Percentiles rank a stretch among this genome's conserved stretches.
phyloP scores from a whole-genome alignment of 2,797 vertebrate species.

The Otolemur crassicaudatus region DNA sequence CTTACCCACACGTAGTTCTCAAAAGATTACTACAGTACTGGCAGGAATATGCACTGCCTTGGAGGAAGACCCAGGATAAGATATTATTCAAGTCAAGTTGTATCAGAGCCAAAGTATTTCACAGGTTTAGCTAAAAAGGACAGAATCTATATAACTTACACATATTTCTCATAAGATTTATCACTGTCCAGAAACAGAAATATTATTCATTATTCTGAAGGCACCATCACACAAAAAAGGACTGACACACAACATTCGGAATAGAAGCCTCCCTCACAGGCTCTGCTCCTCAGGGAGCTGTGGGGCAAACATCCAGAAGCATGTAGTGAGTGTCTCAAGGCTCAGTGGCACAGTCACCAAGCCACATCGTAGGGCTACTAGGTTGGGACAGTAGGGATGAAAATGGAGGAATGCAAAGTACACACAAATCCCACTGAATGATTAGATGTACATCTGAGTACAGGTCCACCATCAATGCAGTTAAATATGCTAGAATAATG shows the following conservation, averaged over 20 bases:
- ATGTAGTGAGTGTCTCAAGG: not conserved
- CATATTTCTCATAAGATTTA: constrained; percentile 64
- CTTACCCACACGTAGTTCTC: constrained; percentile 73
- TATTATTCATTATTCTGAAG: constrained; percentile 68
- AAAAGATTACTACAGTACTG: constrained; percentile 76
- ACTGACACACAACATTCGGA: constrained; percentile 42
- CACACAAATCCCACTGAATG: constrained; percentile 2
- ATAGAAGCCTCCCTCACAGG: not conserved
- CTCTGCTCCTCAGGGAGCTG: constrained; percentile 34
- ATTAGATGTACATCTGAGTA: not conserved
- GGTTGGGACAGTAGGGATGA: not conserved
- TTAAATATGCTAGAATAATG: not conserved
- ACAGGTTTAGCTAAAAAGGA: constrained; percentile 71
- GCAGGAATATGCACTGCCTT: constrained; percentile 70
- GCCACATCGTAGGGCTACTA: not conserved
- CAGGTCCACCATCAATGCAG: not conserved
- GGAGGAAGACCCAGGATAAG: constrained; percentile 81
- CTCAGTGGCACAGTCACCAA: not conserved
- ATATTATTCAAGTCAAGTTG: constrained; percentile 81
- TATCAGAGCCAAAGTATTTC: constrained; percentile 77
- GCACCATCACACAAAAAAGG: constrained; percentile 74
- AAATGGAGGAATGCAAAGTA: constrained; percentile 44
- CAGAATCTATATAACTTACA: constrained; percentile 68
- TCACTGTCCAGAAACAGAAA: constrained; percentile 73
- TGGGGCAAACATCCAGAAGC: constrained; percentile 32